Percentiles rank a stretch among this genome's conserved stretches.
Conservation (phyloP, 2,113 vertebrate genomes). For the Nematolebias whitei region DNA sequence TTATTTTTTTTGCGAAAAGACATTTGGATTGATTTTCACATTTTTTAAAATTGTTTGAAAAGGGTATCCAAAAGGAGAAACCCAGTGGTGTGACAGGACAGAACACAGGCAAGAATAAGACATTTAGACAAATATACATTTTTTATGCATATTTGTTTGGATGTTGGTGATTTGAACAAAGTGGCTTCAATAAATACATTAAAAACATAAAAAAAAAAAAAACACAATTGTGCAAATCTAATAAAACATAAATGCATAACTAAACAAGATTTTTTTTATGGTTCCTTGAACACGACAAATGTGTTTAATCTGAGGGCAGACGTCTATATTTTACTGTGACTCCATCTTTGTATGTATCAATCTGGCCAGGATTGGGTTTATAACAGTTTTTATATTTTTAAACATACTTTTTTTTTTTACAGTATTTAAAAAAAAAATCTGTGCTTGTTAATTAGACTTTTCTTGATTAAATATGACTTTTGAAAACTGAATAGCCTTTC, state of each 20-base stretch:
- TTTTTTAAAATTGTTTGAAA: slow-evolving; percentile 10
- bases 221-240: slow-evolving; percentile 31
- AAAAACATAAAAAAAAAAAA: no score
- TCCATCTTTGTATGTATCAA: not conserved
- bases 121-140: slow-evolving; percentile 68
- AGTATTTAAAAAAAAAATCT: no score
- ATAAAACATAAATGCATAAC: slow-evolving; percentile 6
- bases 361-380: not conserved
- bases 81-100: slow-evolving; percentile 3
- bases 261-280: not conserved
- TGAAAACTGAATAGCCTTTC: no score
- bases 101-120: slow-evolving; percentile 12
- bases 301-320: slow-evolving; percentile 24
- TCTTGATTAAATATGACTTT: no score
- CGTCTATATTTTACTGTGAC: not conserved
- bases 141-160: slow-evolving; percentile 65
- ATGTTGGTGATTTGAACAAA: slow-evolving; percentile 33
- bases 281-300: not conserved
- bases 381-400: not conserved
- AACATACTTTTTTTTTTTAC: not conserved
- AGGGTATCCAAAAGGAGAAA: slow-evolving; percentile 20
- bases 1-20: no score
- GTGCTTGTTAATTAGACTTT: no score
- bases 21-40: no score
- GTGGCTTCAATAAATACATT: slow-evolving; percentile 24